Base-by-base conservation (phyloP, 2,113 vertebrate genomes). In the Progne subis region DNA sequence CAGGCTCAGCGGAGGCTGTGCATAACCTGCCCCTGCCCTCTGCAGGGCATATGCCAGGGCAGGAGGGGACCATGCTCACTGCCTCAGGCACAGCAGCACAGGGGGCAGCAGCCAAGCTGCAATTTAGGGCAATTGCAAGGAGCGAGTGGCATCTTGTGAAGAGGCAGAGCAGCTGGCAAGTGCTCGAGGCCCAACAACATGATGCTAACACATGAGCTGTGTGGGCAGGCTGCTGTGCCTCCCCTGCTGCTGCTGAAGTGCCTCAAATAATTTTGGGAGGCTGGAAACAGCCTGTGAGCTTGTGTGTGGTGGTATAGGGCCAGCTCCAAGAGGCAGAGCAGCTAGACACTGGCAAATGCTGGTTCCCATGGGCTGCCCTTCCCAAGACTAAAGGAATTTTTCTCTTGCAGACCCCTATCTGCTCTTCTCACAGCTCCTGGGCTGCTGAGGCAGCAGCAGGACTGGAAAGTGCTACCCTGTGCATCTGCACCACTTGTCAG, bases 101-200 rank as follows among this genome's bases (percentile, higher is more conserved):
- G 55, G 14, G 46, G 88, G 79, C 65, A 49, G 34, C 18, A 46
- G 29, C 77, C 39, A 12, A 34, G 34, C 83, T 70, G 43, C 26
- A 21, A 18, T 44, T 26, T 41, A 44, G 52, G 52, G 84, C 5
- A 23, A 65, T 47, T 23, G n/a, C 56, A 29, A 43, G 69, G 81
- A 87, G 24, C 1, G 0, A 53, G 71, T 28, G 21, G 83, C 72
- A 63, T 59, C 72, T 74, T n/a, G 17, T 15, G 81, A n/a, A 64
- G 82, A 43, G 61, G 84, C 76, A 84, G 84, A 94, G 92, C 90
- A 46, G 74, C 67, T 90, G 82, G 53, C 60, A 61, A 82, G 49
- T 3, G 0, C 21, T 57, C 1, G 19, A 90, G 92, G 59, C 79
- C 75, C 76, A 82, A 53, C 63, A 60, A 76, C 7, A 1, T 3